Conservation (phyloP, 2,113 vertebrate genomes). For the Stercorarius parasiticus region DNA sequence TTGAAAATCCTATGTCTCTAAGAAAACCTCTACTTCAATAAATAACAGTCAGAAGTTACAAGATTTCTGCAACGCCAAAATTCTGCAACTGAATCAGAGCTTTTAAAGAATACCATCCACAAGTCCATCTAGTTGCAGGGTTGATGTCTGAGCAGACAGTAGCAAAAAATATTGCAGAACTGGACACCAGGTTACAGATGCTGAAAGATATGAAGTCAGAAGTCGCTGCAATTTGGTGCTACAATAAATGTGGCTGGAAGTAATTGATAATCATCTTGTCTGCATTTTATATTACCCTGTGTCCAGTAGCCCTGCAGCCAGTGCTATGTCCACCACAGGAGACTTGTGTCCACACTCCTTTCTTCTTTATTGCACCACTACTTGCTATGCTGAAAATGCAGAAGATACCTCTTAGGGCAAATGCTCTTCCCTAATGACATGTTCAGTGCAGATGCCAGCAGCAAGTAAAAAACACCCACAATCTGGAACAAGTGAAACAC, state of each 20-base stretch:
- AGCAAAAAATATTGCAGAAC: background rate
- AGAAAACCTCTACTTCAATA: background rate
- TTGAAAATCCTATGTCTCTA: background rate
- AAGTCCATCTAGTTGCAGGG: background rate
- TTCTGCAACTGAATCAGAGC: background rate
- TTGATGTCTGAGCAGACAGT: background rate
- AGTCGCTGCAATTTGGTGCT: background rate
- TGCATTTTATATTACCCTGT: background rate
- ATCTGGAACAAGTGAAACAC: background rate
- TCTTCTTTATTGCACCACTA: background rate
- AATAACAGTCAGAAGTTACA: background rate
- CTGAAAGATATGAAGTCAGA: background rate
- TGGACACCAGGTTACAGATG: background rate
- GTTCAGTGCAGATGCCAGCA: background rate
- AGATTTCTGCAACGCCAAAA: background rate
- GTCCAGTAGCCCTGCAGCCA: background rate
- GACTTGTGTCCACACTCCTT: background rate
- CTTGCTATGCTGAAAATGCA: background rate
- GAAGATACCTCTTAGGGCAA: background rate
- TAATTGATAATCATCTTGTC: background rate
- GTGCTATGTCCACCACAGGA: background rate
- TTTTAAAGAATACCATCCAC: background rate
- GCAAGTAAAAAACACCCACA: background rate
- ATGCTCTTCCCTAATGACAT: background rate
- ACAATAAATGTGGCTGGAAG: background rate